Conservation (phyloP, 2,888 invertebrate genomes). For the Urechis unicinctus region DNA sequence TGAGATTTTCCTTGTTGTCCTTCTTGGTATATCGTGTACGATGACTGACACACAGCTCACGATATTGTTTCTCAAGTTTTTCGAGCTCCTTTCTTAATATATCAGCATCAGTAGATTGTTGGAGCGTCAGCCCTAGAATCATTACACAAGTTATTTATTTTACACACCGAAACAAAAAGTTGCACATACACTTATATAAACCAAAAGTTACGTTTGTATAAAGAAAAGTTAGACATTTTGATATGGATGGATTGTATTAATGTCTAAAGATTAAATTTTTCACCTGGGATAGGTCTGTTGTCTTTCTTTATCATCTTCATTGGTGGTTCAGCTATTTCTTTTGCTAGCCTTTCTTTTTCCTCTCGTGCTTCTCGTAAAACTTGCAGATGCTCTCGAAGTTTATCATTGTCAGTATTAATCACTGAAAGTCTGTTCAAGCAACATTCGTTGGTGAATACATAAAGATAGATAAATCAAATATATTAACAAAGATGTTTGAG, state of each 20-base stretch:
- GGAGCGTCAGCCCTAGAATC: conserved; percentile 36
- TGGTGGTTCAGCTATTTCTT: conserved; percentile 24
- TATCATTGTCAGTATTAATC: conserved; percentile 37
- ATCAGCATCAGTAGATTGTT: conserved; percentile 41
- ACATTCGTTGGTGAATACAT: too few relatives aligned
- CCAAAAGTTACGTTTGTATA: too few relatives aligned
- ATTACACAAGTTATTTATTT: not conserved
- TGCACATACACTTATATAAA: too few relatives aligned
- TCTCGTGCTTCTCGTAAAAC: conserved; percentile 25
- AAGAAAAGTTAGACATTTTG: too few relatives aligned
- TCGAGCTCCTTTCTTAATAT: conserved; percentile 33
- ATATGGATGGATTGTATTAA: too few relatives aligned
- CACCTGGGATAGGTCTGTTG: conserved; percentile 40
- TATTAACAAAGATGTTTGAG: too few relatives aligned
- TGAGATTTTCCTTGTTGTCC: conserved; percentile 12
- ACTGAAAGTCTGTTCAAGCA: conserved; percentile 33
- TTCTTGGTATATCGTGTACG: conserved; percentile 22
- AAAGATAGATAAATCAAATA: too few relatives aligned
- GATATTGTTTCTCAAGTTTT: conserved; percentile 38
- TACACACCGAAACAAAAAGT: not conserved
- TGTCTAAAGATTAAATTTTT: too few relatives aligned
- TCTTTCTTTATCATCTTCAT: conserved; percentile 37
- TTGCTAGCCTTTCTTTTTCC: conserved; percentile 30
- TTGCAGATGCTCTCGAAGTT: conserved; percentile 28
- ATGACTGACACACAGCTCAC: conserved; percentile 40